A percentile compares a stretch with the other conserved stretches of the same genome.
Evolutionary conservation across 92 coral and sea anemone species (phyloP).

Genomic region (Palythoa caribaeorum): DNA sequence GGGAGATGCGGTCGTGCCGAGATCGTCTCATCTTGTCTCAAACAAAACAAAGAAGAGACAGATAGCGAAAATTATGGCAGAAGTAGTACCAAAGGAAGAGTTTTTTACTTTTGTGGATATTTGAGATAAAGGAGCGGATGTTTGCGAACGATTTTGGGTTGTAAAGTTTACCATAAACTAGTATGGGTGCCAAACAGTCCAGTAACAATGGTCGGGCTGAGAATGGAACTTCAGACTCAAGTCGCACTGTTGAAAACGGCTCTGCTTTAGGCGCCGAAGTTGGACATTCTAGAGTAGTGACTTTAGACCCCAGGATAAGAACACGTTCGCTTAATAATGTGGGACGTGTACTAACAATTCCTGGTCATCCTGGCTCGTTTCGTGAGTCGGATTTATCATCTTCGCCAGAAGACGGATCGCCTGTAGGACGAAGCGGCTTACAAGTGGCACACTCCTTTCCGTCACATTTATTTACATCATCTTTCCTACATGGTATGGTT

Average conservation of each 20-base stretch:
- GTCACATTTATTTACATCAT: conserved; percentile 84
- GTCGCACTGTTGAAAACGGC: conserved; percentile 70
- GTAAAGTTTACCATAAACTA: conserved; percentile 17
- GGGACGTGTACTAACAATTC: conserved; percentile 84
- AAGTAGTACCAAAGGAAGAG: not conserved
- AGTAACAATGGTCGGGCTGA: conserved; percentile 79
- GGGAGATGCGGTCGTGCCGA: conserved; percentile 47
- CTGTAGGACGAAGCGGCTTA: conserved; percentile 71
- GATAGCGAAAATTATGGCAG: conserved; percentile 42
- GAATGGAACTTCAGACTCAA: conserved; percentile 42
- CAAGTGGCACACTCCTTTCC: conserved; percentile 94
- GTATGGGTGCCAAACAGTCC: conserved; percentile 91
- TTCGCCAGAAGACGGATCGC: conserved; percentile 82
- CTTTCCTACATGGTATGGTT: conserved; percentile 62
- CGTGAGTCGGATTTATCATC: conserved; percentile 91
- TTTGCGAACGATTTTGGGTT: conserved; percentile 30
- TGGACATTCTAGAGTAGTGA: conserved; percentile 81
- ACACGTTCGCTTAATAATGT: conserved; percentile 90
- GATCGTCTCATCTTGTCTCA: conserved; percentile 55
- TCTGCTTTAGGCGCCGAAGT: conserved; percentile 76
- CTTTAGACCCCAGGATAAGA: conserved; percentile 83
- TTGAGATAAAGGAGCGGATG: conserved; percentile 37
- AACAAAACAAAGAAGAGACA: conserved; percentile 72
- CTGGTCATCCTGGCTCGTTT: conserved; percentile 82
- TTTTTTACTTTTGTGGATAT: conserved; percentile 3